Base-by-base conservation (phyloP, 2,888 invertebrate species). In the Orchestes rusci region DNA sequence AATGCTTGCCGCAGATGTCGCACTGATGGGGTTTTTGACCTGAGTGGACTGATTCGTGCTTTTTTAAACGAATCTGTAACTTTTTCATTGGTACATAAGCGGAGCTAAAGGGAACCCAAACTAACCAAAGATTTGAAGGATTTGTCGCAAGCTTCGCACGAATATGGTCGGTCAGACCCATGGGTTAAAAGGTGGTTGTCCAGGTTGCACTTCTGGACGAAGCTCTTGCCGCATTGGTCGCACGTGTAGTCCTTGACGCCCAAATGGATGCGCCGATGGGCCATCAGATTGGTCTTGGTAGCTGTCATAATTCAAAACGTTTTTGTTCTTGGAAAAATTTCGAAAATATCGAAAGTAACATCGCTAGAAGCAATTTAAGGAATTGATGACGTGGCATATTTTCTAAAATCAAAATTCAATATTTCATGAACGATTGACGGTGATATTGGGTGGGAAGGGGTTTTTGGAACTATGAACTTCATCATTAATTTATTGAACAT, bases 21-120 rank as follows among this genome's bases (percentile, higher is more conserved):
- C 79, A 79, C 56, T 74, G 72, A 58, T 76, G 76, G 1, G 77
- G 76, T 58, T 78, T 79, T 2, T 73, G 67, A 1, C 76, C 76
- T 4, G 66, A 66, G 60, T 80, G 80, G 16, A 78, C 72, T 5
- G 72, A 72, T 43, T 70, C 70, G 56, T 80, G 80, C 59, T 76
- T 76, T 39, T 70, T 70, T 47, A 77, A 61, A 51, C 74, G 70
- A 35, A 48, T 32, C 48, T 48, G 30, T 31, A 39, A 36, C 10
- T 31, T n/a, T 10, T 7, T 10, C 5, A 7, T 10, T 23, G 10
- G 10, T 23, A 23, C 5, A 5, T 5, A 23, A 23, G 7, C 5
- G 5, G 23, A 10, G 10, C 5, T 10, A 23, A 7, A 23, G 7
- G 10, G 5, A 23, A 23, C 23, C 10, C 23, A 23, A 23, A 23